Evolutionary conservation across 2,113 vertebrate genomes (phyloP).

Genomic region (Vidua chalybeata): DNA sequence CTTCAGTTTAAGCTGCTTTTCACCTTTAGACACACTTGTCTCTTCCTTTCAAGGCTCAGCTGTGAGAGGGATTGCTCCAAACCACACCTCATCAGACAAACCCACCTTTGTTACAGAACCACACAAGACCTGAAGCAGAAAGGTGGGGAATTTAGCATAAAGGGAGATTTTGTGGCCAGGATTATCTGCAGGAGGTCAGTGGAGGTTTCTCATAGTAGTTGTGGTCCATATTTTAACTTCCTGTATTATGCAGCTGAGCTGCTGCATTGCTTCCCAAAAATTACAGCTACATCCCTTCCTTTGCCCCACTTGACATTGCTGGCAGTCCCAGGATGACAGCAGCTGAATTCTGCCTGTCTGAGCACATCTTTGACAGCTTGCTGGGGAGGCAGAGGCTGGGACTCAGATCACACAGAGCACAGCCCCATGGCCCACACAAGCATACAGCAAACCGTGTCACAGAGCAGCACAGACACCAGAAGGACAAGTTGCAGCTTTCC

Average conservation of each 20-base stretch:
- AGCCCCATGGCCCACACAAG: fast-evolving
- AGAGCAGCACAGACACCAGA: neutral
- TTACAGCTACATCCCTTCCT: neutral
- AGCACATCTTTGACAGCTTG: neutral
- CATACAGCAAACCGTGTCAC: fast-evolving
- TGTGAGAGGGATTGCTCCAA: neutral
- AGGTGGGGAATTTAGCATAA: neutral
- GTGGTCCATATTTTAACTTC: neutral
- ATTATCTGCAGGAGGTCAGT: neutral
- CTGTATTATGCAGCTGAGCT: neutral
- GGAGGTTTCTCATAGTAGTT: neutral
- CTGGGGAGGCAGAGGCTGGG: neutral
- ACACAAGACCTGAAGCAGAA: neutral
- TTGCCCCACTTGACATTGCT: neutral
- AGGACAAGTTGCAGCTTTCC: neutral
- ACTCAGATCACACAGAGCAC: neutral
- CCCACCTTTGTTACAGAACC: neutral
- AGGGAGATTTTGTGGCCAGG: neutral
- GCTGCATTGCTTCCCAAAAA: neutral
- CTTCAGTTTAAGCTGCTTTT: neutral
- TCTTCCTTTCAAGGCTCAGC: neutral
- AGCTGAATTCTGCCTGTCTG: neutral
- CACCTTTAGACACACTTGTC: neutral
- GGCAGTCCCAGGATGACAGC: neutral
- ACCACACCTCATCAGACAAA: neutral